These are phyloP conservation scores for Holocentrus rufus DNA, from an alignment of 2,797 vertebrate genomes.

Conservation along the genomic window DNA sequence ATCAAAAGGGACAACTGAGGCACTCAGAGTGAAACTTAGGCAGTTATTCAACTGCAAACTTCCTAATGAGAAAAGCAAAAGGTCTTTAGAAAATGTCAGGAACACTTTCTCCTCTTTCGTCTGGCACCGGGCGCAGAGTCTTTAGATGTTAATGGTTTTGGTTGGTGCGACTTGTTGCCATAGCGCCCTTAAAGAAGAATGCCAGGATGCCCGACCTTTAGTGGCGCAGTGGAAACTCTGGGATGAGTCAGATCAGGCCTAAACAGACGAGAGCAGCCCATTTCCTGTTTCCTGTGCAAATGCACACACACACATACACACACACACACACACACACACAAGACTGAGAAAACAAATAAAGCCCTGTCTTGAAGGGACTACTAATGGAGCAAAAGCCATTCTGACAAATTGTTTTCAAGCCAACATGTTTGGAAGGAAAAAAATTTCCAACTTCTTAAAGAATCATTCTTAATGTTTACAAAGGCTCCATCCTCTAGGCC, in stretches of 20 bases:
- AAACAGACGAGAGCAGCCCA: constrained; percentile 58
- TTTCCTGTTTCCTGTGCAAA: constrained; percentile 80
- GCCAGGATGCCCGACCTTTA: constrained; percentile 76
- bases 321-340: constrained; percentile 28
- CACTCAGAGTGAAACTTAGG: constrained; percentile 22
- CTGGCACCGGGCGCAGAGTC: constrained; percentile 49
- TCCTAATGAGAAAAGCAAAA: constrained; percentile 39
- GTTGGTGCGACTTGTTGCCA: constrained; percentile 58
- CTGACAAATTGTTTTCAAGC: constrained; percentile 19
- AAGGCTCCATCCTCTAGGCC: not conserved
- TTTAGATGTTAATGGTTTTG: constrained; percentile 65
- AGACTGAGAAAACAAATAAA: constrained; percentile 54
- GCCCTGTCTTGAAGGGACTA: constrained; percentile 33
- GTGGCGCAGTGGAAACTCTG: constrained; percentile 73
- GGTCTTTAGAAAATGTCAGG: constrained; percentile 63
- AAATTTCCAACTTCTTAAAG: not conserved
- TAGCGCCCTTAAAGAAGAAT: constrained; percentile 74
- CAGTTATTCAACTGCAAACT: constrained; percentile 48
- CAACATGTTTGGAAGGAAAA: constrained; percentile 3
- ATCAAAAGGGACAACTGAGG: constrained; percentile 14
- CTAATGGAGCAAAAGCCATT: constrained; percentile 31
- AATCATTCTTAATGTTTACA: constrained; percentile 3
- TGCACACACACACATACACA: constrained; percentile 21
- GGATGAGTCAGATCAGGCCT: constrained; percentile 76
- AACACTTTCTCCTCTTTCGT: constrained; percentile 58